Conservation (phyloP, 2,888 invertebrate genomes). For the Cerceris rybyensis region DNA sequence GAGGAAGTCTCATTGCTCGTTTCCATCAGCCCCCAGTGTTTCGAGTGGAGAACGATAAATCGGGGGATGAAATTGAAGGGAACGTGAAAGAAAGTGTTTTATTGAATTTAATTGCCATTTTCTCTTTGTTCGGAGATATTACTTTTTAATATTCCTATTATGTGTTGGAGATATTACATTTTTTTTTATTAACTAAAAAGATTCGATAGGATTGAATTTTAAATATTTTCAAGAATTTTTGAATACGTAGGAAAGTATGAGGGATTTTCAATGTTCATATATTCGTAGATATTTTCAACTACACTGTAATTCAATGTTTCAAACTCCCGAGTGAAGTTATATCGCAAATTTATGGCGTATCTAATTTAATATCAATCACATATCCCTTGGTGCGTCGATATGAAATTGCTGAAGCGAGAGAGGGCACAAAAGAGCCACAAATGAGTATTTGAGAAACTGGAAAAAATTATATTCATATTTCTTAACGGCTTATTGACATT, state of each 20-base stretch:
- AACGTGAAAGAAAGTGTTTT: background rate
- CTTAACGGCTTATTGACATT: too few relatives aligned
- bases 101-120: background rate
- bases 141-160: background rate
- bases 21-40: conserved; percentile 9
- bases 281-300: conserved; percentile 8
- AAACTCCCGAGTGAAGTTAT: background rate
- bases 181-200: too few relatives aligned
- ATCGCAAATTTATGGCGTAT: background rate
- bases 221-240: too few relatives aligned
- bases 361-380: background rate
- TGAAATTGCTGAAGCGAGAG: too few relatives aligned
- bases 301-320: background rate
- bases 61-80: conserved; percentile 4
- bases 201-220: too few relatives aligned
- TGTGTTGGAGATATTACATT: too few relatives aligned
- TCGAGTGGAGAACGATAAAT: conserved; percentile 18
- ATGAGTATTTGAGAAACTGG: too few relatives aligned
- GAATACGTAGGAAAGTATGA: background rate
- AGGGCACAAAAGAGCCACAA: too few relatives aligned
- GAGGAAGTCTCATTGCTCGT: conserved; percentile 17
- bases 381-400: background rate
- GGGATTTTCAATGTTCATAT: background rate
- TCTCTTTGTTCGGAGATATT: background rate
- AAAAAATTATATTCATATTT: too few relatives aligned